Conservation (phyloP, 2,113 vertebrate species). For the Hydrochoerus hydrochaeris region DNA sequence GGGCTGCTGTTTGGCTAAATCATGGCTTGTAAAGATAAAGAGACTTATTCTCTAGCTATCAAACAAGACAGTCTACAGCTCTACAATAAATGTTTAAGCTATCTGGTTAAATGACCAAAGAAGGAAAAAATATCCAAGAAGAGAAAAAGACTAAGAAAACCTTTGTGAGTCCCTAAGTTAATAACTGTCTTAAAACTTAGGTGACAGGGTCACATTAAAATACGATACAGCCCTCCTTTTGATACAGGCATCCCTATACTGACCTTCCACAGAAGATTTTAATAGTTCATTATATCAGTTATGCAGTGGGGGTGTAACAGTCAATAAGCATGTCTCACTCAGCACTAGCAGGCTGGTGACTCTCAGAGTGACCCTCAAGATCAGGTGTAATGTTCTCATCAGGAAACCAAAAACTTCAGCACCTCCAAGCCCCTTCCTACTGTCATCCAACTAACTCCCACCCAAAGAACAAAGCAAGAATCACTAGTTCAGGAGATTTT, state of each 20-base stretch:
- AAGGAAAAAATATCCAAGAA: background rate
- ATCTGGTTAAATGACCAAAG: background rate
- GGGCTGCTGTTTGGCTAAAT: background rate
- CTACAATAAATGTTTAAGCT: background rate
- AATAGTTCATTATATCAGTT: background rate
- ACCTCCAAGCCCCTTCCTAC: background rate
- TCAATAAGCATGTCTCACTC: background rate
- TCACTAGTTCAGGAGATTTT: background rate
- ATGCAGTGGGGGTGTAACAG: rapidly evolving
- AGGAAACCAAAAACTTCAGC: constrained; percentile 1
- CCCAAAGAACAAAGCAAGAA: background rate
- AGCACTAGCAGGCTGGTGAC: background rate
- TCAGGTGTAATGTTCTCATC: background rate
- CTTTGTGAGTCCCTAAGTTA: background rate
- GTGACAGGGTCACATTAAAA: background rate
- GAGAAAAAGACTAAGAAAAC: background rate
- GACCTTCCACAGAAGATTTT: background rate
- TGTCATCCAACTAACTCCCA: background rate
- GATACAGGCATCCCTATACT: background rate
- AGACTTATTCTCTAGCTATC: background rate
- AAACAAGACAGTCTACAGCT: background rate
- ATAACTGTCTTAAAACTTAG: background rate
- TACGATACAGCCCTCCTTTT: background rate
- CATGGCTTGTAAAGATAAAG: background rate
- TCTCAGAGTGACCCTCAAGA: background rate